A percentile compares a stretch with the other conserved stretches of the same genome.
Evolutionary conservation across 2,113 vertebrate genomes (phyloP).

Genomic region (Pteruthius melanotis): DNA sequence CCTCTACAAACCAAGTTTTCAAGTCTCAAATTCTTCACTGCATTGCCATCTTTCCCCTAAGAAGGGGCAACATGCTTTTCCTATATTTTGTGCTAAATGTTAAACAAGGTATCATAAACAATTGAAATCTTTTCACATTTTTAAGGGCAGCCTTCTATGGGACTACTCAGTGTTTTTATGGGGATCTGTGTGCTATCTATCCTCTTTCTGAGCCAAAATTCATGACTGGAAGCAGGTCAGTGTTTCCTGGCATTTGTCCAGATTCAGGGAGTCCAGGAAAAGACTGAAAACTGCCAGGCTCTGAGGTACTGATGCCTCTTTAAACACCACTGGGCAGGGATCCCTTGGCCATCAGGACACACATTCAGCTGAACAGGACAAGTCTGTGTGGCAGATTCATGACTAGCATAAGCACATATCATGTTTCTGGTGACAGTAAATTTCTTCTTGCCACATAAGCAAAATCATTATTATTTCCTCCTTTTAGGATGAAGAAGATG

Average conservation of each 20-base stretch:
- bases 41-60: neutral
- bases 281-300: neutral
- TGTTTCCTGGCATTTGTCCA: neutral
- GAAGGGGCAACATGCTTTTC: neutral
- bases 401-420: neutral
- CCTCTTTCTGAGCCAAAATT: neutral
- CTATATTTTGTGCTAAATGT: neutral
- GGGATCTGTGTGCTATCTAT: neutral
- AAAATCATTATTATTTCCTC: constrained; percentile 18
- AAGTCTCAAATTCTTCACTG: neutral
- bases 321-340: neutral
- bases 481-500: neutral
- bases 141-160: neutral
- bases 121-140: neutral
- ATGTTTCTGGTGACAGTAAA: constrained; percentile 1
- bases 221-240: neutral
- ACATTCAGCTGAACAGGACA: neutral
- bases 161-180: neutral
- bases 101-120: neutral
- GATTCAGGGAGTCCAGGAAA: neutral
- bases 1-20: neutral
- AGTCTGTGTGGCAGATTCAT: neutral
- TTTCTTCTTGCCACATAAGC: neutral
- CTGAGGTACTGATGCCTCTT: neutral
- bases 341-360: neutral